Base-by-base conservation (phyloP, 1,140 invertebrate species). In the Euura saliciscinereae region DNA sequence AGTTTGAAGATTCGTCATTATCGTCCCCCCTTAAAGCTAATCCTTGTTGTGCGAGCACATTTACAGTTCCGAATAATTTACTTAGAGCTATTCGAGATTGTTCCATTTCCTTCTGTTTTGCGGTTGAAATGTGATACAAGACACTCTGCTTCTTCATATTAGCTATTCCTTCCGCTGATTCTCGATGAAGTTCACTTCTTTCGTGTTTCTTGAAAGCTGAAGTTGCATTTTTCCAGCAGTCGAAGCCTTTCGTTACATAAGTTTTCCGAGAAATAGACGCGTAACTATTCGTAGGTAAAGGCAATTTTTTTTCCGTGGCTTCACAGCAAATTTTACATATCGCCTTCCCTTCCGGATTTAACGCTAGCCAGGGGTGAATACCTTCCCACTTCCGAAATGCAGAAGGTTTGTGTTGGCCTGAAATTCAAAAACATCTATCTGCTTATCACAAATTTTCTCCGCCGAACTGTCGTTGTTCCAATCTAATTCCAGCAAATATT, bases 1-100 rank as follows among this genome's bases (percentile, higher is more conserved):
- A 45, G 69, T 76, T 74, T n/a, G 71, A 76, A 11, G 43, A 70
- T 45, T 76, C 69, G 6, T 76, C 71, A 65, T 72, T 70, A 43
- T 65, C 59, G 43, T 68, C 44, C 45, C 75, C 75, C n/a, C 72
- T 43, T 28, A 73, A 67, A 44, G 75, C 75, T 64, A 76, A 66
- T 45, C 73, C 73, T 74, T 76, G 75, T 28, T 51, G 46, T 44
- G 59, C 72, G 28, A 76, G 65, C 4, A 76, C 11, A n/a, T 65
- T 67, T 43, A 76, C 51, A n/a, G n/a, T n/a, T 43, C 44, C 65
- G 45, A 74, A 74, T 44, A 76, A 71, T 69, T 74, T 74, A 64
- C 65, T 43, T 45, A 74, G 45, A 45, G 73, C 73, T 4, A 68
- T 72, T 44, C 75, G 68, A 46, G 66, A 46, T 2, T 73, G 65